Conservation (phyloP, 1,140 invertebrate species). For the Polyergus mexicanus region DNA sequence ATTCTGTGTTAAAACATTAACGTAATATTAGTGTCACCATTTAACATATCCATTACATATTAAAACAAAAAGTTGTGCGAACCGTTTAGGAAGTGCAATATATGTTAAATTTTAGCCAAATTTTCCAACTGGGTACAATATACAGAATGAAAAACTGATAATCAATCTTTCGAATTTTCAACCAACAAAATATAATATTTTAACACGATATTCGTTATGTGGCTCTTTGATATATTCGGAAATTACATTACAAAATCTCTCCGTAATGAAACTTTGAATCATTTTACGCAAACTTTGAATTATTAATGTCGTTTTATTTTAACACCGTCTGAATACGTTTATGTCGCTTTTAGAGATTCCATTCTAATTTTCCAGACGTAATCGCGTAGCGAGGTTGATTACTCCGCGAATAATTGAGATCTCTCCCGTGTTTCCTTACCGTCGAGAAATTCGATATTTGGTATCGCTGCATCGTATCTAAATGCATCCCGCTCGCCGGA, state of each 20-base stretch:
- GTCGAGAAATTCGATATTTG: conserved; percentile 38
- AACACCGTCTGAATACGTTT: neutral
- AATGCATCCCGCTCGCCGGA: conserved; percentile 25
- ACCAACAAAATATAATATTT: neutral
- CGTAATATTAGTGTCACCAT: too few species aligned
- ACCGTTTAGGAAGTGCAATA: too few species aligned
- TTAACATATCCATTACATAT: too few species aligned
- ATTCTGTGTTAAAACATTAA: too few species aligned
- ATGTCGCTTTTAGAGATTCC: neutral
- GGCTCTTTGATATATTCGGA: neutral
- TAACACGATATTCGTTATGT: neutral
- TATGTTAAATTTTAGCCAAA: too few species aligned
- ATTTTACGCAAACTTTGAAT: neutral
- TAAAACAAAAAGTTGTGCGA: too few species aligned
- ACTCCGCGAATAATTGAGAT: conserved; percentile 20
- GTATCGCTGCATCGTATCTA: conserved; percentile 39
- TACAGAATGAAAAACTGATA: neutral
- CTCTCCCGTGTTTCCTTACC: conserved; percentile 1
- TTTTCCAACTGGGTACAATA: too few species aligned
- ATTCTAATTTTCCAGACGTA: conserved; percentile 7
- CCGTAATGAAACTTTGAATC: conserved; percentile 1
- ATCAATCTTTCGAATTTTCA: neutral
- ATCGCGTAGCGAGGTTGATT: conserved; percentile 22
- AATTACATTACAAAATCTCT: conserved; percentile 2
- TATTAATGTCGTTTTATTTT: neutral